Base-by-base conservation (phyloP, 2,888 invertebrate species). In the Neoascia interrupta region DNA sequence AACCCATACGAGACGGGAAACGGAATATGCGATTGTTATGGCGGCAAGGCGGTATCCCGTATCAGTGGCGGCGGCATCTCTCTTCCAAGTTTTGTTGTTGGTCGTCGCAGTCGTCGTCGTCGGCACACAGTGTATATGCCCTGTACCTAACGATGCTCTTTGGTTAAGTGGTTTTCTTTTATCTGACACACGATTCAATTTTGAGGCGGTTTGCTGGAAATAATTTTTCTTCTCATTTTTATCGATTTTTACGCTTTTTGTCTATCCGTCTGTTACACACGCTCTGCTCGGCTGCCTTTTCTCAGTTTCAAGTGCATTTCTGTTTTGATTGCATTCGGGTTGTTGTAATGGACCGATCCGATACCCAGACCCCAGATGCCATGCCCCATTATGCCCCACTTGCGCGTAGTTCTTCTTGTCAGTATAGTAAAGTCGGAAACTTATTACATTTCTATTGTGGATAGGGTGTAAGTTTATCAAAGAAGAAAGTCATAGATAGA, bases 111-210 rank as follows among this genome's bases (percentile, higher is more conserved):
- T n/a, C n/a, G n/a, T n/a, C n/a, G n/a, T n/a, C n/a, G n/a, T n/a
- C n/a, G n/a, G n/a, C n/a, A n/a, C n/a, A n/a, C n/a, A n/a, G n/a
- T n/a, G n/a, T n/a, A n/a, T n/a, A n/a, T n/a, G n/a, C n/a, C n/a
- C 3, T 43, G 18, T 26, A 54, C 53, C 41, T 49, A 37, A 43
- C 43, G 70, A 76, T 60, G 70, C 64, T 76, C 63, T 70, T 64
- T 58, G 75, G 63, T 64, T 70, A 76, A 76, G 75, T 76, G 75
- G 75, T 76, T 75, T 75, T 63, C 63, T 31, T 76, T 64, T 58
- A 76, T 70, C 75, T 76, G 75, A 70, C 75, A 58, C 56, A 70
- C 63, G 70, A 76, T 76, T 76, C 49, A 75, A 75, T 76, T 70
- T 69, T 10, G 19, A 56, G 16, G 5, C 10, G 1, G 45, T 13